Evolutionary conservation across 2,113 vertebrate genomes (phyloP).

Genomic region (Phalacrocorax carbo): DNA sequence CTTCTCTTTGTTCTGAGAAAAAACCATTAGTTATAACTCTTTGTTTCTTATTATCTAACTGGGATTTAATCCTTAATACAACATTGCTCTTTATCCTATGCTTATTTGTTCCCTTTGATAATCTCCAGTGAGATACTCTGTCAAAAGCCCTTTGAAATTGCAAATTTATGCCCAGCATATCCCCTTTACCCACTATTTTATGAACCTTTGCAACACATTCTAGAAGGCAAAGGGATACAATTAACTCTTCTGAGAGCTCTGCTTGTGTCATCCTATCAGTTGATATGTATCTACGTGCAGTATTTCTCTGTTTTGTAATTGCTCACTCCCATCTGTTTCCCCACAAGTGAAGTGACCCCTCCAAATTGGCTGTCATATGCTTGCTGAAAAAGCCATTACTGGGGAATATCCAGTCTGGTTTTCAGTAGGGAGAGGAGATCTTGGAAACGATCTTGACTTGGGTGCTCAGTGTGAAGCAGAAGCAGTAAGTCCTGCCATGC

Average conservation of each 20-base stretch:
- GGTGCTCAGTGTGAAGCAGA: neutral
- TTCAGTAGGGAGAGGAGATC: neutral
- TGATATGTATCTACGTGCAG: constrained; percentile 7
- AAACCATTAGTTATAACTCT: neutral
- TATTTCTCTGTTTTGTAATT: neutral
- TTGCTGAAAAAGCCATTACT: neutral
- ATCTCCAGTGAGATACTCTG: neutral
- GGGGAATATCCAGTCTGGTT: neutral
- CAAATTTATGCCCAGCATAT: constrained; percentile 31
- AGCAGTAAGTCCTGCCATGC: neutral
- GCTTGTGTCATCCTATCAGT: neutral
- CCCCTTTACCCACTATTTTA: constrained; percentile 16
- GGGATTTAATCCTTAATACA: neutral
- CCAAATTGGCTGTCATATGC: neutral
- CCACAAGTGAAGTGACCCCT: neutral
- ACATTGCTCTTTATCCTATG: neutral
- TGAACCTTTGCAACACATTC: neutral
- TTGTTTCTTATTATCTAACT: constrained; percentile 1
- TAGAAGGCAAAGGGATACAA: neutral
- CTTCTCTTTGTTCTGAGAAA: constrained; percentile 6
- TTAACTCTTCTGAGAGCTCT: neutral
- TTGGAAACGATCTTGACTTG: neutral
- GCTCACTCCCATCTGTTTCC: neutral
- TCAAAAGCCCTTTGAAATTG: constrained; percentile 35
- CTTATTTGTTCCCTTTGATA: constrained; percentile 46